Evolutionary conservation across 2,113 vertebrate species (phyloP).

Genomic region (Python bivittatus): DNA sequence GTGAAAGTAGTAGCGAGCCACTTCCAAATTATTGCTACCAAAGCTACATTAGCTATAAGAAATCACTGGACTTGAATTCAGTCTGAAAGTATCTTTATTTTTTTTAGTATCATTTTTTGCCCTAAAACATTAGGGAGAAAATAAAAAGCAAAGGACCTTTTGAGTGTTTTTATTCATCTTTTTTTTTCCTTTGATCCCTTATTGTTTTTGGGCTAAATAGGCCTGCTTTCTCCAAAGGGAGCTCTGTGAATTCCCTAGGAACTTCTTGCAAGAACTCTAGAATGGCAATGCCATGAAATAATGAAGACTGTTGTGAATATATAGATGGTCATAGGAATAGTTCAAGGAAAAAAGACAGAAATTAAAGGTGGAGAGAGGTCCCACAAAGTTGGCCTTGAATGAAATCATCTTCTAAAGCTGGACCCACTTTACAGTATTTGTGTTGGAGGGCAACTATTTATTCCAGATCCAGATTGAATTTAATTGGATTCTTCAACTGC

Average conservation of each 20-base stretch:
- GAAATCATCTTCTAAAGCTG: neutral
- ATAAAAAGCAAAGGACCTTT: neutral
- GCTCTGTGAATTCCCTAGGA: neutral
- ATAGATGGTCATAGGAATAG: neutral
- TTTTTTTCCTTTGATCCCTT: neutral
- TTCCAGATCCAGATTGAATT: neutral
- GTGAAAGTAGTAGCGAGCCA: neutral
- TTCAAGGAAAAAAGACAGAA: neutral
- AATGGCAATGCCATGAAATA: neutral
- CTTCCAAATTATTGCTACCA: neutral
- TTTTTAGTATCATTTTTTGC: neutral
- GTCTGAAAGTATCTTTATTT: neutral
- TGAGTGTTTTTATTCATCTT: neutral
- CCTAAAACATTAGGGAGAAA: neutral
- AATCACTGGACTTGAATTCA: neutral
- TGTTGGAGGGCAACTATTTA: neutral
- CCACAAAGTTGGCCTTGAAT: neutral
- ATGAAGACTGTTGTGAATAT: neutral
- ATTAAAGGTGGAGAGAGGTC: neutral
- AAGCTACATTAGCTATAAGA: neutral
- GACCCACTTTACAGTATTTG: neutral
- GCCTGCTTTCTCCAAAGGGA: neutral
- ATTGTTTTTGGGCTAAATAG: neutral
- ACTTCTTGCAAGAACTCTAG: neutral
- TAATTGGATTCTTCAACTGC: neutral